Conservation (phyloP, 1,140 invertebrate genomes). For the Thalassaphorura encarpata region DNA sequence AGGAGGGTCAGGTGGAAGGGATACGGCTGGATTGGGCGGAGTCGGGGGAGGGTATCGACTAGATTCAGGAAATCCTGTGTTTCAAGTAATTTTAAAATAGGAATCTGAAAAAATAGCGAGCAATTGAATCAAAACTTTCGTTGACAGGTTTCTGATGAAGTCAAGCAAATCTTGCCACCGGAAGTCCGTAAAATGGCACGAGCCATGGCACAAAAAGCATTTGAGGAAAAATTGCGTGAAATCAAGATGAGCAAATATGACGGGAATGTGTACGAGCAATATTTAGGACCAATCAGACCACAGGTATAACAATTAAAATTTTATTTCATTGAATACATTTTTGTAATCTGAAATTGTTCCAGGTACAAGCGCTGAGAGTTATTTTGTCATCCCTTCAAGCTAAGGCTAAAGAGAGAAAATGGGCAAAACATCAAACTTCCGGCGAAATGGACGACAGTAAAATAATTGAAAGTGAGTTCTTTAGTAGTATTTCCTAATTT, state of each 20-base stretch:
- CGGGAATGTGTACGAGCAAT: constrained; percentile 73
- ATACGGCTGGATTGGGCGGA: constrained; percentile 88
- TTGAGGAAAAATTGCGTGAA: constrained; percentile 75
- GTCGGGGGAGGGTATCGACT: constrained; percentile 84
- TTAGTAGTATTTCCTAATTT: neutral
- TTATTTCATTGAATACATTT: neutral
- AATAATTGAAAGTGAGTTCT: constrained; percentile 69
- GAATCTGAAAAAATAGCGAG: neutral
- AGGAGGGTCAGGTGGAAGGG: constrained; percentile 75
- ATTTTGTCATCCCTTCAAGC: constrained; percentile 66
- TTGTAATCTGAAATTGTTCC: constrained; percentile 3
- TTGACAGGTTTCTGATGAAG: constrained; percentile 64
- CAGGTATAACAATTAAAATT: constrained; percentile 48
- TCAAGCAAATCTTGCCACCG: constrained; percentile 83
- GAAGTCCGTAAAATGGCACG: constrained; percentile 76
- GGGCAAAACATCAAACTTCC: constrained; percentile 81
- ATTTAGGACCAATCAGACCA: constrained; percentile 61
- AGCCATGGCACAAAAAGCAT: constrained; percentile 85
- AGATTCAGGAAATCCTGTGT: constrained; percentile 84
- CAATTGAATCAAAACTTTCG: constrained; percentile 7
- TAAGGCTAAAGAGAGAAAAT: constrained; percentile 85
- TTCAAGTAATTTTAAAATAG: constrained; percentile 51
- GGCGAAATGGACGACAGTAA: constrained; percentile 94
- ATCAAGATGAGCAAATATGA: constrained; percentile 94
- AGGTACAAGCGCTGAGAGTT: constrained; percentile 48